Conservation (phyloP, 2,113 vertebrate genomes). For the Prinia subflava region DNA sequence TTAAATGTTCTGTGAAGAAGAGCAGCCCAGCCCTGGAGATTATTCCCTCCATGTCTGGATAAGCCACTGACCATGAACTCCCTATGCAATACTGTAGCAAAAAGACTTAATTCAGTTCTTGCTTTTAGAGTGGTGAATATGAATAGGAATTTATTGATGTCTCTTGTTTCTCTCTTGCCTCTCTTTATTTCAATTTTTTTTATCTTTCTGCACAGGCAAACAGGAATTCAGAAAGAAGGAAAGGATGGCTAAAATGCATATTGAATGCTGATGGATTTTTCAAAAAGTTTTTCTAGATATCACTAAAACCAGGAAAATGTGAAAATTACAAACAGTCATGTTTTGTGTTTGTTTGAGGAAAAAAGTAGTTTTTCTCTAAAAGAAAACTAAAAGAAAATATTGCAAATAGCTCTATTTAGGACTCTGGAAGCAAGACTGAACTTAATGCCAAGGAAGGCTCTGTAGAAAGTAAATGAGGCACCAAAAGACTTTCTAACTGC, state of each 20-base stretch:
- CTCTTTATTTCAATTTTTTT: not conserved
- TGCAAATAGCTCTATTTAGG: not conserved
- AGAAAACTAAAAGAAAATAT: not conserved
- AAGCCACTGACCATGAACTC: not conserved
- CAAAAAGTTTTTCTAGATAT: not conserved
- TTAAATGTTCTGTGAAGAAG: not conserved
- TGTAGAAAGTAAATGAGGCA: slow-evolving; percentile 27
- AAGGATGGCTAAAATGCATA: not conserved
- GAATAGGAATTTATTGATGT: not conserved
- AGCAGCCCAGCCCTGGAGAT: not conserved
- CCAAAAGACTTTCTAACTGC: slow-evolving; percentile 28
- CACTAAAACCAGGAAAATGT: not conserved
- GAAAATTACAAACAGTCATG: not conserved
- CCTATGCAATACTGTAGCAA: not conserved
- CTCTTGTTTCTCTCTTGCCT: not conserved
- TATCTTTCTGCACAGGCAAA: not conserved
- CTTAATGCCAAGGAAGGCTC: not conserved
- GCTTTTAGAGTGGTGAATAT: not conserved
- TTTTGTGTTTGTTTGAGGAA: not conserved
- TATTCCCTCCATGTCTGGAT: not conserved
- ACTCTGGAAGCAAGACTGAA: not conserved
- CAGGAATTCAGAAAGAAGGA: not conserved
- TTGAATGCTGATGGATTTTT: not conserved
- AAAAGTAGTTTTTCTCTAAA: not conserved
- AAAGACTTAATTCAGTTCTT: not conserved